Evolutionary conservation across 1,140 invertebrate species (phyloP).

Genomic region (Glomeris maerens): DNA sequence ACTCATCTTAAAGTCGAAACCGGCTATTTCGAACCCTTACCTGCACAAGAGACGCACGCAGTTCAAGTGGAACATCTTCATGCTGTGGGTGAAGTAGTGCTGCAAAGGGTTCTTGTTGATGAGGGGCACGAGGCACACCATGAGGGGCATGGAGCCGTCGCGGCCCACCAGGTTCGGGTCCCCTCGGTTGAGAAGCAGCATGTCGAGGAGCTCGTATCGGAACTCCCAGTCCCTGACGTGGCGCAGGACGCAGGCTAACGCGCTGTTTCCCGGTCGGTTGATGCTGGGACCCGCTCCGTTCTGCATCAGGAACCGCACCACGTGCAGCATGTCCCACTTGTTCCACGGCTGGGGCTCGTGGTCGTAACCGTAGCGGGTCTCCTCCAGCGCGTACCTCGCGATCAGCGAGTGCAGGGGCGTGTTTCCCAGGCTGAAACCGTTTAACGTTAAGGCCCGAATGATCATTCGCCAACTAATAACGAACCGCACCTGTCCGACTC

Average conservation of each 20-base stretch:
- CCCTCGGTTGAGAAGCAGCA: conserved; percentile 51
- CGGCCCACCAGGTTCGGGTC: conserved; percentile 50
- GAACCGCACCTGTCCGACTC: conserved; percentile 53
- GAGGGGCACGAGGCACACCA: conserved; percentile 55
- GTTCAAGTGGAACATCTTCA: conserved; percentile 59
- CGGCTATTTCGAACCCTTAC: neutral
- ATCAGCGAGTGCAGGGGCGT: conserved; percentile 47
- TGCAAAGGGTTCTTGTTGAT: conserved; percentile 58
- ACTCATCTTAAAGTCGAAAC: neutral
- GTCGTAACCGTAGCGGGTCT: conserved; percentile 47
- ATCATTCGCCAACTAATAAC: too few relatives aligned
- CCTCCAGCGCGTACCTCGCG: conserved; percentile 53
- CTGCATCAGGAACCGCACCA: conserved; percentile 38
- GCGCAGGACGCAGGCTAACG: conserved; percentile 51
- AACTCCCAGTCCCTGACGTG: conserved; percentile 62
- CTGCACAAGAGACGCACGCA: conserved; percentile 48
- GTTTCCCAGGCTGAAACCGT: conserved; percentile 45
- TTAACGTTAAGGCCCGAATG: too few relatives aligned
- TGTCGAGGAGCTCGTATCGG: conserved; percentile 52
- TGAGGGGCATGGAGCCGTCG: conserved; percentile 53
- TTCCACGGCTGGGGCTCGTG: conserved; percentile 22
- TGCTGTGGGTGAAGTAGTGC: conserved; percentile 57
- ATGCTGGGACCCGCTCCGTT: conserved; percentile 50
- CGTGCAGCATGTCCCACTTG: conserved; percentile 43
- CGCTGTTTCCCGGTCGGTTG: conserved; percentile 53